Percentiles rank a stretch among this genome's conserved stretches.
Evolutionary conservation across 2,113 vertebrate species (phyloP).

Genomic region (Monarcha castaneiventris): DNA sequence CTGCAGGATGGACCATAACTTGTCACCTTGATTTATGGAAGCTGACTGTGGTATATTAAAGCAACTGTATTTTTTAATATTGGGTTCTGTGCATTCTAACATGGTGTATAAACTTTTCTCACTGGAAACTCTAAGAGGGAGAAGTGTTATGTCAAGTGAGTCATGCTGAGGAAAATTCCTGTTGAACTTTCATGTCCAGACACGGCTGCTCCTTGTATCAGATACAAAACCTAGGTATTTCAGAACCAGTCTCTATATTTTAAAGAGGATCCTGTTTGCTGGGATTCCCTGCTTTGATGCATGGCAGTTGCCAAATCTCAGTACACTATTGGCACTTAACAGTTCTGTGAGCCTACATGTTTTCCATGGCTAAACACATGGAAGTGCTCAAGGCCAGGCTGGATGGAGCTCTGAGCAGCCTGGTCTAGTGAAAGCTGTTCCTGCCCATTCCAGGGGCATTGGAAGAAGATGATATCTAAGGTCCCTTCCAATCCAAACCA

Average conservation of each 20-base stretch:
- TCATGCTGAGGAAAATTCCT: background rate
- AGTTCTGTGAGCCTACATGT: fast-evolving
- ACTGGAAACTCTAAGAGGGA: background rate
- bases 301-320: background rate
- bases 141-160: background rate
- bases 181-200: background rate
- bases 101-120: background rate
- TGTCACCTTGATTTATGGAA: background rate
- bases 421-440: background rate
- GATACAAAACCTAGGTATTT: background rate
- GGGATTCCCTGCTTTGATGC: background rate
- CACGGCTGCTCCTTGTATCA: background rate
- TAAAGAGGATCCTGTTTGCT: background rate
- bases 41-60: background rate
- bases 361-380: background rate
- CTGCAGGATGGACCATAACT: background rate
- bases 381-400: background rate
- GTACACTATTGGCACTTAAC: background rate
- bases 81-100: background rate
- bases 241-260: background rate
- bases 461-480: background rate
- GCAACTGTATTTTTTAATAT: background rate
- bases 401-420: background rate
- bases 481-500: background rate
- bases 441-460: background rate